Conservation (phyloP, 2,113 vertebrate genomes). For the Hylia prasina region DNA sequence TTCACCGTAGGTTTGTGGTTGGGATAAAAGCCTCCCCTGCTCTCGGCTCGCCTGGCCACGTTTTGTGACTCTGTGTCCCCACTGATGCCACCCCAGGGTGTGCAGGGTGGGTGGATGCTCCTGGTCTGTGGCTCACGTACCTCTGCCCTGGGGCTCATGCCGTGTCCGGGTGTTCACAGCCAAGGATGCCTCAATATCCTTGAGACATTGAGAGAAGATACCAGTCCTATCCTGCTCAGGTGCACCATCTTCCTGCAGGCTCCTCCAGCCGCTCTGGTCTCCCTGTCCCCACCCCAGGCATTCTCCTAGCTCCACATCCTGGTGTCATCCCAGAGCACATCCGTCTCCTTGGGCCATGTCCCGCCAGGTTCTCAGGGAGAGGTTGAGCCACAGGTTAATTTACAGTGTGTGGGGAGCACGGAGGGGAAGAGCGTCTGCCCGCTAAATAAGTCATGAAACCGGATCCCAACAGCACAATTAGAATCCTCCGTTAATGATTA, state of each 20-base stretch:
- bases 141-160: background rate
- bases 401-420: background rate
- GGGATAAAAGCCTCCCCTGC: background rate
- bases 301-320: background rate
- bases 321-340: background rate
- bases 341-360: background rate
- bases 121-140: fast-evolving
- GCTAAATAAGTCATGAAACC: slow-evolving; percentile 68
- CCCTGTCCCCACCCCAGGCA: background rate
- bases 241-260: fast-evolving
- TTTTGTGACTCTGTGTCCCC: background rate
- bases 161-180: fast-evolving
- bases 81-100: fast-evolving
- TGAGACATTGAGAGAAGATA: no score
- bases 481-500: slow-evolving; percentile 58
- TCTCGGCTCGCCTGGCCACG: fast-evolving
- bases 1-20: background rate
- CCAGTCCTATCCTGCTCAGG: background rate
- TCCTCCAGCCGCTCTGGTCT: fast-evolving
- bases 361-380: background rate
- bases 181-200: fast-evolving
- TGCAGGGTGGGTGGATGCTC: background rate
- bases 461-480: slow-evolving; percentile 69
- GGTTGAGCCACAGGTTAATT: background rate
- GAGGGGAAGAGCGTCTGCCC: slow-evolving; percentile 15